Evolutionary conservation across 2,113 vertebrate genomes (phyloP), one percentile per base, ranked within the genome.

Genomic region (Odontophorus gujanensis): DNA sequence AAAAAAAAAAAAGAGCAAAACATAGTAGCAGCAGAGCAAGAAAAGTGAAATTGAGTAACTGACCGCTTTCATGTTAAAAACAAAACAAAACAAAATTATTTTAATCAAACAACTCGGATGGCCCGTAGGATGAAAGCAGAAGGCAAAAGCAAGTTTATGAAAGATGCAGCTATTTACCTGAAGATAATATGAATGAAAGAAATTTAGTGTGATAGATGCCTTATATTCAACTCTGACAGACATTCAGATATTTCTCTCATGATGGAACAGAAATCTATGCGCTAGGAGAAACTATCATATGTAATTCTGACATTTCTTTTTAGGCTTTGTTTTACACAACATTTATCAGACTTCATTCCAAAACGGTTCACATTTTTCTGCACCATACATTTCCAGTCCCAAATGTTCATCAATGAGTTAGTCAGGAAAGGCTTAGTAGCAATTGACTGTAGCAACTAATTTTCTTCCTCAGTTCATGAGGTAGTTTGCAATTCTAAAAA

Each of bases 1-100:
- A 51, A 92, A 89, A 28, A 90, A 92, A 84, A 40, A 93, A 89
- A 68, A 38, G 32, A 78, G 57, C 34, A 55, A 88, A 91, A 87
- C 25, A 77, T 11, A 72, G 14, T 15, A 53, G 62, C 19, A 67
- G 51, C 12, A 89, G 87, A 90, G 81, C 10, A 84, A 72, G 83
- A 77, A 72, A 92, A 30, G 57, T 84, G 51, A 84, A 93, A 47
- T 38, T 62, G 26, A 42, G 48, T 38, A 50, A 75, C 28, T 8
- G 42, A 13, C 13, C 5, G 5, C 15, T 67, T 51, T 81, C 32
- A 78, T 89, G 16, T 71, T 34, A 66, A 66, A 66, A 66, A 19
- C 53, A 68, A 67, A 24, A 66, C 85, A 36, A 58, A 26, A 1
- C 0, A 53, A 3, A 11, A 10, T 53, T 73, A 17, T 63, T 76